These are phyloP conservation scores for Schrankia costaestrigalis DNA, from an alignment of 2,888 invertebrate species.

Conservation along the genomic window DNA sequence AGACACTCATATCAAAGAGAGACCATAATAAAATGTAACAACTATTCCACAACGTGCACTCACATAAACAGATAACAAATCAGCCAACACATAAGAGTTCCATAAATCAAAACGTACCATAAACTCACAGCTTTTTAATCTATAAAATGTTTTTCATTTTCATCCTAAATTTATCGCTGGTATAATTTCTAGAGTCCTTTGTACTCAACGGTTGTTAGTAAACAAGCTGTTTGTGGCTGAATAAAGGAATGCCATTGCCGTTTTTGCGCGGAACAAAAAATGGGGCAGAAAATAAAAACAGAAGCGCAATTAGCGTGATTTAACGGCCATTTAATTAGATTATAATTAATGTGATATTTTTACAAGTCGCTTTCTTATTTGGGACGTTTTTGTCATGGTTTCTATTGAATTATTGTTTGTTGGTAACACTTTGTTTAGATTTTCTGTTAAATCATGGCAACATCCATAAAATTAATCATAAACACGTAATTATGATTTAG, in stretches of 20 bases:
- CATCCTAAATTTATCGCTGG: constrained; percentile 64
- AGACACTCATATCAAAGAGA: too few species aligned
- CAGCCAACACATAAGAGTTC: constrained; percentile 3
- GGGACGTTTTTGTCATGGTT: constrained; percentile 26
- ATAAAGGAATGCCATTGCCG: constrained; percentile 77
- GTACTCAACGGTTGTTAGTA: constrained; percentile 67
- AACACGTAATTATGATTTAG: too few species aligned
- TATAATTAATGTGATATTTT: constrained; percentile 72
- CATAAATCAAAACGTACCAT: constrained; percentile 16
- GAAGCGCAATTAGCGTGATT: constrained; percentile 78
- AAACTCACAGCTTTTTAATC: constrained; percentile 25
- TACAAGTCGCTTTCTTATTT: constrained; percentile 42
- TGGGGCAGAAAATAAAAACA: constrained; percentile 71
- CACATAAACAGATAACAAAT: constrained; percentile 11
- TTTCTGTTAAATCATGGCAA: too few species aligned
- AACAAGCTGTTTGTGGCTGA: constrained; percentile 69
- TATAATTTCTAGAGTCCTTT: constrained; percentile 75
- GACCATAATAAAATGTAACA: too few species aligned
- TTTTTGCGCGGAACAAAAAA: constrained; percentile 54
- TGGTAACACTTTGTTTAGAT: not conserved
- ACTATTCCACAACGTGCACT: too few species aligned
- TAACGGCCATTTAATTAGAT: constrained; percentile 75
- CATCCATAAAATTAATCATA: too few species aligned
- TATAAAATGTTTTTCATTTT: constrained; percentile 31
- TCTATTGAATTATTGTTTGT: constrained; percentile 14